Percentiles rank a stretch among this genome's conserved stretches.
These are phyloP conservation scores for Agrotis clavis DNA, from an alignment of 2,888 invertebrate genomes.

Conservation along the genomic window DNA sequence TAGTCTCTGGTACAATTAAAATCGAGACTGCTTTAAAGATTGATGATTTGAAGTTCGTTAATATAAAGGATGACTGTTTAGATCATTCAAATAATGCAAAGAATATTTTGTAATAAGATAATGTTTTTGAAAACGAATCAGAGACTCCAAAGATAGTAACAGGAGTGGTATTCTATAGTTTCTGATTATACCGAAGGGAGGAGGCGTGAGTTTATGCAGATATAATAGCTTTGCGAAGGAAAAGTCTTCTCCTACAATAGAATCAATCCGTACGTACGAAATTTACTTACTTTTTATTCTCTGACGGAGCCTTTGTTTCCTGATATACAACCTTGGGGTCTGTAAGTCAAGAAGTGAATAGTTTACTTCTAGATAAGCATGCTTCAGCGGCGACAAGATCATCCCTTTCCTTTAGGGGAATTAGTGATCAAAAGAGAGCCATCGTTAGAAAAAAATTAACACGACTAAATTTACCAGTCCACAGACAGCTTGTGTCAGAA, in stretches of 20 bases:
- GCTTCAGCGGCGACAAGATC: no score
- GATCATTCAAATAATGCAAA: neutral
- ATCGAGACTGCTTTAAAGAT: neutral
- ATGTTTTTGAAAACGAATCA: neutral
- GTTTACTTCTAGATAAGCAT: no score
- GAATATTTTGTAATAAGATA: neutral
- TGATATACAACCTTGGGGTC: no score
- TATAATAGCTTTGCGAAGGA: neutral
- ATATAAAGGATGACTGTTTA: neutral
- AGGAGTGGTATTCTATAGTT: no score
- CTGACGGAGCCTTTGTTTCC: no score
- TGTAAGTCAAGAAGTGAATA: no score
- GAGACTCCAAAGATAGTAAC: neutral
- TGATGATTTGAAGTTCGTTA: neutral
- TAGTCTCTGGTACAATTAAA: neutral
- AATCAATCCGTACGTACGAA: neutral
- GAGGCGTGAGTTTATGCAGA: no score
- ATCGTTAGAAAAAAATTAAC: no score
- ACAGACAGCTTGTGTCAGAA: neutral
- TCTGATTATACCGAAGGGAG: no score
- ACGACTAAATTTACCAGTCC: neutral
- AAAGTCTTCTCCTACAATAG: slow-evolving; percentile 11
- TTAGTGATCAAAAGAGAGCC: no score
- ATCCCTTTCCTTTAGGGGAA: no score
- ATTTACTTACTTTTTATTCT: no score